Conservation (phyloP, 2,888 invertebrate species). For the Bugula neritina region DNA sequence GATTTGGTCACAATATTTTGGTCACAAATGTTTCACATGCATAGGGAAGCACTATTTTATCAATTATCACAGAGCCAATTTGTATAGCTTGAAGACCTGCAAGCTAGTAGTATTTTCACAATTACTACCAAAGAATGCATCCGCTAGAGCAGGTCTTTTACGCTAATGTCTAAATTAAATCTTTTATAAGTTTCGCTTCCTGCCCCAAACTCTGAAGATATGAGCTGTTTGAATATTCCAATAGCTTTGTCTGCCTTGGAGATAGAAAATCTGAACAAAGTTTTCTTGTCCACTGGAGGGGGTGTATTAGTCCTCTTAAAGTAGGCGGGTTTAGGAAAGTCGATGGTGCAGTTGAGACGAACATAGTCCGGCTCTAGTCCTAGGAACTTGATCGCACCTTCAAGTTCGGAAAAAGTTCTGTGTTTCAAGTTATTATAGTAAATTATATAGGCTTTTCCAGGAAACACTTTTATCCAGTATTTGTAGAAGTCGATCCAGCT, state of each 20-base stretch:
- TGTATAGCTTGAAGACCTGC: too few relatives aligned
- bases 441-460: neutral
- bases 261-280: neutral
- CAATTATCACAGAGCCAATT: too few relatives aligned
- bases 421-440: conserved; percentile 16
- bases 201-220: neutral
- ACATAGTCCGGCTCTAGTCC: neutral
- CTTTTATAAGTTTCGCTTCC: neutral
- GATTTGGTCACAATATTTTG: too few relatives aligned
- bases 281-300: neutral
- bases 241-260: conserved; percentile 7
- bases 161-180: conserved; percentile 14
- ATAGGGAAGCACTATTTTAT: too few relatives aligned
- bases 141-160: neutral
- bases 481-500: conserved; percentile 26
- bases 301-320: neutral
- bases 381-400: neutral
- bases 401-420: neutral
- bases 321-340: conserved; percentile 10
- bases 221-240: neutral
- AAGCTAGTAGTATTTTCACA: too few relatives aligned
- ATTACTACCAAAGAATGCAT: too few relatives aligned
- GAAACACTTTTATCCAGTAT: conserved; percentile 24
- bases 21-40: too few relatives aligned
- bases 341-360: conserved; percentile 22